Evolutionary conservation across 2,888 invertebrate species (phyloP).

Genomic region (Calephelis perditalis): DNA sequence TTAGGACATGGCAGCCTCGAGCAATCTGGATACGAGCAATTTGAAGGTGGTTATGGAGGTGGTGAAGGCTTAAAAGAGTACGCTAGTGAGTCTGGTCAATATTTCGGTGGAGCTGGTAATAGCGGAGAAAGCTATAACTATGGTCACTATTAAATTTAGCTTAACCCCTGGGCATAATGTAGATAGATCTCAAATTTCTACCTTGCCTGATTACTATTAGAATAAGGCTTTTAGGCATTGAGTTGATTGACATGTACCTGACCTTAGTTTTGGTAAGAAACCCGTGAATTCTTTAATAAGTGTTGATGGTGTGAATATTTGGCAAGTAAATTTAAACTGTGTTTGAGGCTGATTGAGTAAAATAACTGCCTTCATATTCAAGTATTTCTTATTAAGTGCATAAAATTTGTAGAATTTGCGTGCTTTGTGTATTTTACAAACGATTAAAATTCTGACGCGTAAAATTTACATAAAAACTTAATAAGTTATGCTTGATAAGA

Average conservation of each 20-base stretch:
- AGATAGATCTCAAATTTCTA: conserved; percentile 40
- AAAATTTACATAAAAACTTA: no score
- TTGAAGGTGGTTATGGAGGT: conserved; percentile 48
- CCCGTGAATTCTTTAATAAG: conserved; percentile 45
- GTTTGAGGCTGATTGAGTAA: conserved; percentile 23
- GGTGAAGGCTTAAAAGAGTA: conserved; percentile 59
- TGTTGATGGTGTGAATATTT: conserved; percentile 35
- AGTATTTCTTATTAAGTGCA: no score
- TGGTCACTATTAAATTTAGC: conserved; percentile 56
- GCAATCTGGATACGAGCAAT: conserved; percentile 35
- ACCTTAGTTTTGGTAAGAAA: conserved; percentile 46
- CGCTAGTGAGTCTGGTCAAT: conserved; percentile 54
- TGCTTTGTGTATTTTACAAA: no score
- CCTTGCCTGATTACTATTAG: conserved; percentile 55
- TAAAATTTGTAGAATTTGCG: no score
- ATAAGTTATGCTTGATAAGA: no score
- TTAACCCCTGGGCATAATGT: conserved; percentile 40
- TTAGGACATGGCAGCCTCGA: conserved; percentile 27
- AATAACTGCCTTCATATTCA: no score
- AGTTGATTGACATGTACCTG: conserved; percentile 58
- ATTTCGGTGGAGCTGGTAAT: conserved; percentile 51
- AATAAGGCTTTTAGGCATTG: conserved; percentile 35
- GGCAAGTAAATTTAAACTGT: conserved; percentile 35
- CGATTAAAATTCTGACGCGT: no score
- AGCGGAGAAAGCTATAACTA: conserved; percentile 62